Evolutionary conservation across 2,888 invertebrate species (phyloP).

Genomic region (Diogma glabrata): DNA sequence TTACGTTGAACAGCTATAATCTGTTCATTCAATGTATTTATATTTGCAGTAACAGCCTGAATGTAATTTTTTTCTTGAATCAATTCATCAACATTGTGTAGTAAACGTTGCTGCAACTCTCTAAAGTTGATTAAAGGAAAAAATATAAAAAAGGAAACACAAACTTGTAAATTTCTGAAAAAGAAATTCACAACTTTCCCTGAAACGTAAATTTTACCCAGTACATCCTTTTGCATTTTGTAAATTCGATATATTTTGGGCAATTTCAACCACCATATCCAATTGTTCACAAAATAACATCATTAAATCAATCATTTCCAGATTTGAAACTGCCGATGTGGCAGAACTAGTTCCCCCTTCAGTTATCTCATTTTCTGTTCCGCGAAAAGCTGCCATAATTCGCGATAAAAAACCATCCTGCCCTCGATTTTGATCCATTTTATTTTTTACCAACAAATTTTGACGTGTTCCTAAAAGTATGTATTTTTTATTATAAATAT

Average conservation of each 20-base stretch:
- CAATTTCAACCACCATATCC: conserved; percentile 11
- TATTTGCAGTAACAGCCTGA: conserved; percentile 22
- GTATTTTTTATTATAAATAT: conserved; percentile 6
- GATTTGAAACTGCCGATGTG: no score
- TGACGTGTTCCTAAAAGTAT: conserved; percentile 6
- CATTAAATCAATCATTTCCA: conserved; percentile 10
- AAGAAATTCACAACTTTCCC: background rate
- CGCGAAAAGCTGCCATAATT: background rate
- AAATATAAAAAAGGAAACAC: no score
- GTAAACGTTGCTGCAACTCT: conserved; percentile 5
- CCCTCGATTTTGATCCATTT: conserved; percentile 7
- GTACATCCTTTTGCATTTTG: conserved; percentile 10
- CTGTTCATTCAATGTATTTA: conserved; percentile 14
- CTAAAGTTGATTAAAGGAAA: background rate
- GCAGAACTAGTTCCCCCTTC: no score
- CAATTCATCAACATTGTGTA: conserved; percentile 23
- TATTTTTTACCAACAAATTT: conserved; percentile 6
- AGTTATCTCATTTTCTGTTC: background rate
- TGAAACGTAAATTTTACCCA: conserved; percentile 9
- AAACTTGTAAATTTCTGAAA: conserved; percentile 12
- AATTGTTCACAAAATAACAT: conserved; percentile 14
- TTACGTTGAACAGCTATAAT: conserved; percentile 15
- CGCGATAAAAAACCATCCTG: conserved; percentile 1
- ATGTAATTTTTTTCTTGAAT: conserved; percentile 27
- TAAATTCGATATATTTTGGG: conserved; percentile 11